These are phyloP conservation scores for Yoshiicerus persimilis DNA, from an alignment of 1,140 invertebrate species.

Conservation along the genomic window DNA sequence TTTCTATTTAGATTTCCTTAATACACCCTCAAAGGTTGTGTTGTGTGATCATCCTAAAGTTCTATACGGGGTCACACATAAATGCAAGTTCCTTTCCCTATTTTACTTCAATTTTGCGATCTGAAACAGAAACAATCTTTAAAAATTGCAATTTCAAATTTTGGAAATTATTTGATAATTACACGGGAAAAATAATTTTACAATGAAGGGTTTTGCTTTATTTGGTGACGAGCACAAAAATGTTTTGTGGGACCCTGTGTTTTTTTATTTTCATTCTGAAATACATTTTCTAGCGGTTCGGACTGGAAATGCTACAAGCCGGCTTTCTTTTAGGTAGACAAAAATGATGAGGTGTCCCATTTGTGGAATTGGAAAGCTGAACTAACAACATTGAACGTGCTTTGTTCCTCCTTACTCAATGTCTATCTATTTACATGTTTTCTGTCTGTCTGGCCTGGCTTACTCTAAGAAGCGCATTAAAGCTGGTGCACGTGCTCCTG, in stretches of 20 bases:
- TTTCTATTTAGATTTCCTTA: not conserved
- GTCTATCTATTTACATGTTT: not conserved
- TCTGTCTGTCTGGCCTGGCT: not conserved
- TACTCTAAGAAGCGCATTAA: not conserved
- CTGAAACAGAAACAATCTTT: no score
- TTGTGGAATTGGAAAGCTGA: not conserved
- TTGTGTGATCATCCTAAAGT: no score
- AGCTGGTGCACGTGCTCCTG: not conserved
- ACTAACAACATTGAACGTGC: not conserved
- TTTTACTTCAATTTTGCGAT: no score
- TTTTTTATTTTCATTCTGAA: not conserved
- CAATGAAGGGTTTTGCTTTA: no score
- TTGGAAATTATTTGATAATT: no score
- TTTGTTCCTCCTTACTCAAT: not conserved
- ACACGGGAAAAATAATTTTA: no score
- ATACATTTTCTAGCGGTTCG: not conserved
- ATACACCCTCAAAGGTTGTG: no score
- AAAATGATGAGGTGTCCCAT: not conserved
- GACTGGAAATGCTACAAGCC: not conserved
- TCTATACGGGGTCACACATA: no score
- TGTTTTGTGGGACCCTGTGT: not conserved
- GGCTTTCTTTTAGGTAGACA: not conserved
- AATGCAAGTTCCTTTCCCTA: no score
- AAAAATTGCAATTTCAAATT: no score
- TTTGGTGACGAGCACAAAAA: no score